Conservation (phyloP, 1,140 invertebrate genomes). For the Platyura marginata region DNA sequence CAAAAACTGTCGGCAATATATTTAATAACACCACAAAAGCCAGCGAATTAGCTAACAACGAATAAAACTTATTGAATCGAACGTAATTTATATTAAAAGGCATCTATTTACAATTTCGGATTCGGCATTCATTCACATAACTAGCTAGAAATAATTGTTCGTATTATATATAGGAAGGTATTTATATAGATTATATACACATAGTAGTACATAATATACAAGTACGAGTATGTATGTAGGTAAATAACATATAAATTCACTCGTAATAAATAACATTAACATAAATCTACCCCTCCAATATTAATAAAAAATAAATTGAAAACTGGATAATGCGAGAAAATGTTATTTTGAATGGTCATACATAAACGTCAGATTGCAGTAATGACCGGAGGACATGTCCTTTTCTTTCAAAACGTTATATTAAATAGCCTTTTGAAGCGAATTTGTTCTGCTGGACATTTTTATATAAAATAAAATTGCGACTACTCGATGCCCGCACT, state of each 20-base stretch:
- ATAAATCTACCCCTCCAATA: too few relatives aligned
- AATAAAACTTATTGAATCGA: not conserved
- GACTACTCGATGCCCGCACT: not conserved
- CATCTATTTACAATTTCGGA: too few relatives aligned
- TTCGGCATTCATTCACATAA: not conserved
- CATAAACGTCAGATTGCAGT: too few relatives aligned
- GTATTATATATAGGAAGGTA: not conserved
- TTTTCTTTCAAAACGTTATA: not conserved
- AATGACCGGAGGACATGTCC: not conserved
- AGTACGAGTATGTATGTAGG: not conserved
- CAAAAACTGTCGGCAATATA: not conserved
- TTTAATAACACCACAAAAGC: not conserved
- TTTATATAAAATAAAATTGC: not conserved
- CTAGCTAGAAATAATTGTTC: not conserved
- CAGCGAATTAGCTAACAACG: not conserved
- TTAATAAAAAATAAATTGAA: too few relatives aligned
- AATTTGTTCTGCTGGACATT: too few relatives aligned
- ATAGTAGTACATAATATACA: not conserved
- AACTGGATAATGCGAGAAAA: not conserved
- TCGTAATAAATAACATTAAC: not conserved
- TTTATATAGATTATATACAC: not conserved
- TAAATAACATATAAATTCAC: not conserved
- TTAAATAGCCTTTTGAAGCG: too few relatives aligned
- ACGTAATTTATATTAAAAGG: not conserved
- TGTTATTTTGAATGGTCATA: not conserved